Percentiles rank a stretch among this genome's conserved stretches.
Evolutionary conservation across 1,140 invertebrate species (phyloP).

Genomic region (Tyrophagus putrescentiae): DNA sequence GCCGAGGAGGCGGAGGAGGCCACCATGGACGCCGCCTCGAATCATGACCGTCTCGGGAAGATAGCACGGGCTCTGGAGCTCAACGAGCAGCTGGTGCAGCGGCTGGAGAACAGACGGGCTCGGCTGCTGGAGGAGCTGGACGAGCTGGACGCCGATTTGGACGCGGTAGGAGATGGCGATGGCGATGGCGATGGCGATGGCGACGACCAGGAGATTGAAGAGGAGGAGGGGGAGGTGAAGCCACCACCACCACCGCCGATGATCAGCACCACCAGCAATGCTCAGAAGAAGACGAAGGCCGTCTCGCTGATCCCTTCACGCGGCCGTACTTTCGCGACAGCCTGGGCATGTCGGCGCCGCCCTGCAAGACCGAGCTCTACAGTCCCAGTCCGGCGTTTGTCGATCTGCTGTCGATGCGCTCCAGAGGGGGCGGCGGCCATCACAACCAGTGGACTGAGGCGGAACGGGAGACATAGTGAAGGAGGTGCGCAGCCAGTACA

Average conservation of each 20-base stretch:
- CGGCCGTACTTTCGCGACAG: constrained; percentile 21
- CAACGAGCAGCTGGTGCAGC: not conserved
- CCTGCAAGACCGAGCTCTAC: not conserved
- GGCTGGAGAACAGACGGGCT: not conserved
- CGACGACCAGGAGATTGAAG: too few relatives aligned
- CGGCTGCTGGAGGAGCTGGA: not conserved
- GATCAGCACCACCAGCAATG: too few relatives aligned
- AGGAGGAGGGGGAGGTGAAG: too few relatives aligned
- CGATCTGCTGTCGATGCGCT: not conserved
- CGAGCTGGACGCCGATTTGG: not conserved
- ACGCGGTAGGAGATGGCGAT: too few relatives aligned
- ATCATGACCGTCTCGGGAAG: not conserved
- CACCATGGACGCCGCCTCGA: not conserved
- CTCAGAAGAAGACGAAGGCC: too few relatives aligned
- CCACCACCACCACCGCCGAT: too few relatives aligned
- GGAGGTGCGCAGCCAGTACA: not conserved
- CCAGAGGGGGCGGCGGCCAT: too few relatives aligned
- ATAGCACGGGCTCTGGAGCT: not conserved
- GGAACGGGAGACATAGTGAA: not conserved
- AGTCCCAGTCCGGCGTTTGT: not conserved
- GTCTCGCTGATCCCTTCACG: constrained; percentile 14
- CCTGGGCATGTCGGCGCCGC: constrained; percentile 9
- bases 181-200: too few relatives aligned
- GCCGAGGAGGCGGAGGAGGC: not conserved
- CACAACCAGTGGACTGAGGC: constrained; percentile 11